Evolutionary conservation across 2,888 invertebrate species (phyloP).

Genomic region (Caenorhabditis plicata): DNA sequence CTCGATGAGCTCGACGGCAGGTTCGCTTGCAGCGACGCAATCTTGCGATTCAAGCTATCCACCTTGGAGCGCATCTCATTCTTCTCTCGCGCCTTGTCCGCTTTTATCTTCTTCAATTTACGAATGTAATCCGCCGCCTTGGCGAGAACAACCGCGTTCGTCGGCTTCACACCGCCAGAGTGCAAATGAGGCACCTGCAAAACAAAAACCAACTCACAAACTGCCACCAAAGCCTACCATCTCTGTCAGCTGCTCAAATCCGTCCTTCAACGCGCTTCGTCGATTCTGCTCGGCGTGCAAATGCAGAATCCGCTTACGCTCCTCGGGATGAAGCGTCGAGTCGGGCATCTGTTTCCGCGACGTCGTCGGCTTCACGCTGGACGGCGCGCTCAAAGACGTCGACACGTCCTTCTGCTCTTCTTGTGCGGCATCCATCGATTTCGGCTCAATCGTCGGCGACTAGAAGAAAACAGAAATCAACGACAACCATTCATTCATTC

Average conservation of each 20-base stretch:
- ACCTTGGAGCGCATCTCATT: constrained; percentile 29
- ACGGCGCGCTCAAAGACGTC: constrained; percentile 32
- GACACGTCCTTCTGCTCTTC: constrained; percentile 26
- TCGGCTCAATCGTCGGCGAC: too few species aligned
- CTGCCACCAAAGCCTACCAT: constrained; percentile 37
- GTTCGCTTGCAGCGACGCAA: constrained; percentile 57
- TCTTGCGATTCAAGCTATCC: constrained; percentile 37
- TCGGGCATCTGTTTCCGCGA: constrained; percentile 50
- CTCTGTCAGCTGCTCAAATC: constrained; percentile 63
- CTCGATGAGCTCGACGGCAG: constrained; percentile 47
- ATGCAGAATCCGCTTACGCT: constrained; percentile 64
- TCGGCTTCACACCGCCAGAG: constrained; percentile 60
- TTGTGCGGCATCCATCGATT: not conserved
- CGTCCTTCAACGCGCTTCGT: constrained; percentile 63
- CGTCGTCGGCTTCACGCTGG: constrained; percentile 35
- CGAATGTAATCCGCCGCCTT: constrained; percentile 62
- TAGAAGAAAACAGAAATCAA: too few species aligned
- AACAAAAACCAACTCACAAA: not conserved
- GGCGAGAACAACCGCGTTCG: constrained; percentile 64
- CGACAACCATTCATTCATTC: not conserved
- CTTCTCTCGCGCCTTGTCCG: constrained; percentile 21
- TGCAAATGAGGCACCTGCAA: constrained; percentile 57
- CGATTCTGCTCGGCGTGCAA: constrained; percentile 65
- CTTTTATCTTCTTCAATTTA: constrained; percentile 32
- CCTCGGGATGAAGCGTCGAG: constrained; percentile 61